Percentiles rank a stretch among this genome's conserved stretches.
phyloP scores from a whole-genome alignment of 1,140 invertebrate species.

The Nephila pilipes region DNA sequence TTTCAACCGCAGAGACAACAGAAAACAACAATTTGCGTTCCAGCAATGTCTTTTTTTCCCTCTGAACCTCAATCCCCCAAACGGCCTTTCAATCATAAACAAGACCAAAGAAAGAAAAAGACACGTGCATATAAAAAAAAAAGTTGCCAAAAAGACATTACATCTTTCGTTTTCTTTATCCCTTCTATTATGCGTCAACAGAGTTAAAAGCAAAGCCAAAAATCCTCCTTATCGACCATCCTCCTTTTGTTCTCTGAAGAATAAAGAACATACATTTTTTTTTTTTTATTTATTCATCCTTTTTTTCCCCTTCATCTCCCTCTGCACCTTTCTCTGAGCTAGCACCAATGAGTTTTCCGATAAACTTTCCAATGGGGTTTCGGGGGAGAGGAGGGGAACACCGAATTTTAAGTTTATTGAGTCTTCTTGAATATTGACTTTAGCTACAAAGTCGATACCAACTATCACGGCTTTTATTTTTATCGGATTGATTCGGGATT shows the following conservation, averaged over 20 bases:
- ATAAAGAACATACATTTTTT: conserved; percentile 49
- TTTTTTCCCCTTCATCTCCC: neutral
- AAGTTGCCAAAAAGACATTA: conserved; percentile 60
- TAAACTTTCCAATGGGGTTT: conserved; percentile 55
- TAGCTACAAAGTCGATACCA: conserved; percentile 65
- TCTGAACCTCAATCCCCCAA: conserved; percentile 42
- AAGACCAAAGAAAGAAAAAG: conserved; percentile 24
- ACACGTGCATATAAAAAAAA: neutral
- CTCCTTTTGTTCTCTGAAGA: conserved; percentile 62
- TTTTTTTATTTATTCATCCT: neutral
- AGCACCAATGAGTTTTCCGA: conserved; percentile 70
- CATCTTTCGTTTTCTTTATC: conserved; percentile 54
- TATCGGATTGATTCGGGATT: conserved; percentile 44
- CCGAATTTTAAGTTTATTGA: conserved; percentile 72
- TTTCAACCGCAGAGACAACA: conserved; percentile 5
- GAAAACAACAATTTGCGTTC: conserved; percentile 64
- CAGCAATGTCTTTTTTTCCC: conserved; percentile 24
- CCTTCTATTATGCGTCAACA: conserved; percentile 55
- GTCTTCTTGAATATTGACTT: conserved; percentile 65
- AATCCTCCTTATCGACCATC: conserved; percentile 65
- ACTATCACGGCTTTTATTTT: conserved; percentile 66
- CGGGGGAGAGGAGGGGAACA: conserved; percentile 36
- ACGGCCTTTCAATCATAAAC: conserved; percentile 72
- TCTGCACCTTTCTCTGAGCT: neutral
- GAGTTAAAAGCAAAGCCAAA: conserved; percentile 74